Evolutionary conservation across 2,113 vertebrate species (phyloP), one percentile per base, ranked within the genome.

Genomic region (Blennius ocellaris): DNA sequence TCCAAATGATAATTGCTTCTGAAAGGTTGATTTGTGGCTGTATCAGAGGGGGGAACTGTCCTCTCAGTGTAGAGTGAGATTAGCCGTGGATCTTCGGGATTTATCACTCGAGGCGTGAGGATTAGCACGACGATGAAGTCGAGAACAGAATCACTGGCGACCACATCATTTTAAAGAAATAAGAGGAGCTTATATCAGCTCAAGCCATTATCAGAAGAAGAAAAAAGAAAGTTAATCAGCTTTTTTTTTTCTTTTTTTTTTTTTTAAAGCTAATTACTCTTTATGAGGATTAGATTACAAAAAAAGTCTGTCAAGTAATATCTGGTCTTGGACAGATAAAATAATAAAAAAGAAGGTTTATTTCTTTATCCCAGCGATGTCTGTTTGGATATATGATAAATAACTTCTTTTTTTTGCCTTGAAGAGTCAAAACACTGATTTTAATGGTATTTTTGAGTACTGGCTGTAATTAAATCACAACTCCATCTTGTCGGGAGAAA

Each of bases 1-100:
- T 94, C 87, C 92, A 93, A 93, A 94, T 93, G 88, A 90, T 94
- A 94, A 95, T 93, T 86, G 83, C 69, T 90, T 94, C 89, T 94
- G 93, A 96, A 92, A 95, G 90, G 93, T 87, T 93, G 92, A 95
- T 94, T 91, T 76, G 90, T 90, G 93, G 89, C 94, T 94, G 85
- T 88, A 93, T 92, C 86, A 92, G 81, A 81, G 66, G 92, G 95
- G 86, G 83, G 83, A 94, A 87, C 80, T 89, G 83, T 78, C 86
- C 82, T 88, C 85, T 94, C 87, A 92, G 94, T 92, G 92, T 89
- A 93, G 85, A 92, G 91, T 84, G 89, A 93, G 94, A 95, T 96
- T 95, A 95, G 91, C 86, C 54, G 60, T 78, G 85, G 94, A 95
- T 96, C 95, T 95, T 93, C 85, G 50, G 81, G 91, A 90, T 95